Percentiles rank a stretch among this genome's conserved stretches.
Evolutionary conservation across 2,888 invertebrate genomes (phyloP).

Genomic region (Papilio protenor): DNA sequence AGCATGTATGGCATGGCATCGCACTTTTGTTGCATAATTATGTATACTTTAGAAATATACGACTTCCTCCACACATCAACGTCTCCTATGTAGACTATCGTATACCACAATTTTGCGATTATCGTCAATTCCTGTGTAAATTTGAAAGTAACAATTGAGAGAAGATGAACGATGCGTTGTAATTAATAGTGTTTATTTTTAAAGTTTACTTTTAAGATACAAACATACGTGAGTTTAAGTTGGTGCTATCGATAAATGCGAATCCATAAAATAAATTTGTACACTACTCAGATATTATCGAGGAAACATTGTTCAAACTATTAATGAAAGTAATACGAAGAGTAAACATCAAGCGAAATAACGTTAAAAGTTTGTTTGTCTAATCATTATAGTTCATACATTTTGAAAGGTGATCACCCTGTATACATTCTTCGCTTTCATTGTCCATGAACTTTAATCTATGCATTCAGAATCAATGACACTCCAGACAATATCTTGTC

Average conservation of each 20-base stretch:
- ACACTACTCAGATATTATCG: neutral
- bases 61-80: no score
- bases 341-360: neutral
- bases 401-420: constrained; percentile 8
- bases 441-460: constrained; percentile 33
- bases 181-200: no score
- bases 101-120: no score
- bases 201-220: no score
- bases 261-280: neutral
- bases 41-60: no score
- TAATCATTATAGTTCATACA: neutral
- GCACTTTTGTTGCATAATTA: no score
- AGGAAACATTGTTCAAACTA: constrained; percentile 1
- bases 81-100: no score
- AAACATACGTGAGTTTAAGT: no score
- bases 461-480: constrained; percentile 21
- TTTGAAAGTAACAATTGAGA: no score
- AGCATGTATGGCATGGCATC: neutral
- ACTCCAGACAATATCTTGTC: constrained; percentile 34
- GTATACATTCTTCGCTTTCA: constrained; percentile 23
- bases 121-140: no score
- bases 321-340: neutral
- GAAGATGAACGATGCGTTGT: no score
- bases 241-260: no score
- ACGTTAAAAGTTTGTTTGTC: neutral